These are phyloP conservation scores for Prenolepis imparis DNA, from an alignment of 2,888 invertebrate species.

Conservation along the genomic window DNA sequence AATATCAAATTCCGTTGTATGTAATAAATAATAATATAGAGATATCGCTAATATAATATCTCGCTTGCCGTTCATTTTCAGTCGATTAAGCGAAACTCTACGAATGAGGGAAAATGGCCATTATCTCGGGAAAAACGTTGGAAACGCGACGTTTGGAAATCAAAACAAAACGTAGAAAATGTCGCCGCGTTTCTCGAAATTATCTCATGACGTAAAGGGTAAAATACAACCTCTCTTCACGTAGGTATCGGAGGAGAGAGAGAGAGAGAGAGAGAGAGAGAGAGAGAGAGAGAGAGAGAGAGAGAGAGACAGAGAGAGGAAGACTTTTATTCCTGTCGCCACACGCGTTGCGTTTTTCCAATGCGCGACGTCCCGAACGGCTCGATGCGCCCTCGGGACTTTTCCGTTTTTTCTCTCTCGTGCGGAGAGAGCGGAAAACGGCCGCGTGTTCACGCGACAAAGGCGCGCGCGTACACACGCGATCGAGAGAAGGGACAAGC, in stretches of 20 bases:
- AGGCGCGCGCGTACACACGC: slow-evolving; percentile 51
- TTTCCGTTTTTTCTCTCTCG: slow-evolving; percentile 48
- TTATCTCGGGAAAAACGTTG: slow-evolving; percentile 27
- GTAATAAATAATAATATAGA: slow-evolving; percentile 33
- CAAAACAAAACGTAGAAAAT: slow-evolving; percentile 22
- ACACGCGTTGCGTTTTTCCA: slow-evolving; percentile 31
- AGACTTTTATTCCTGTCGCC: slow-evolving; percentile 48
- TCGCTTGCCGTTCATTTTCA: slow-evolving; percentile 4
- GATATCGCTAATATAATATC: neutral
- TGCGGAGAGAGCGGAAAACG: slow-evolving; percentile 42
- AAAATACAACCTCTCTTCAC: slow-evolving; percentile 31
- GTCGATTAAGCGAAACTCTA: slow-evolving; percentile 11
- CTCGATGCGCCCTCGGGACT: slow-evolving; percentile 56
- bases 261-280: neutral
- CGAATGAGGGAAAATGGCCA: slow-evolving; percentile 26
- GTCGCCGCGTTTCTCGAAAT: slow-evolving; percentile 44
- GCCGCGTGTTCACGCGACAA: slow-evolving; percentile 46
- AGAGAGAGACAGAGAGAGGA: too few species aligned
- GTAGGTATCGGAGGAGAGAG: neutral
- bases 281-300: neutral
- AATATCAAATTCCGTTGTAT: slow-evolving; percentile 22
- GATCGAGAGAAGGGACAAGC: slow-evolving; percentile 37
- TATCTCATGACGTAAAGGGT: slow-evolving; percentile 10
- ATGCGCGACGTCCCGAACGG: slow-evolving; percentile 54
- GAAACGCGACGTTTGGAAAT: slow-evolving; percentile 4